Evolutionary conservation across 2,797 vertebrate species (phyloP).

Genomic region (Nannoperca obscura): DNA sequence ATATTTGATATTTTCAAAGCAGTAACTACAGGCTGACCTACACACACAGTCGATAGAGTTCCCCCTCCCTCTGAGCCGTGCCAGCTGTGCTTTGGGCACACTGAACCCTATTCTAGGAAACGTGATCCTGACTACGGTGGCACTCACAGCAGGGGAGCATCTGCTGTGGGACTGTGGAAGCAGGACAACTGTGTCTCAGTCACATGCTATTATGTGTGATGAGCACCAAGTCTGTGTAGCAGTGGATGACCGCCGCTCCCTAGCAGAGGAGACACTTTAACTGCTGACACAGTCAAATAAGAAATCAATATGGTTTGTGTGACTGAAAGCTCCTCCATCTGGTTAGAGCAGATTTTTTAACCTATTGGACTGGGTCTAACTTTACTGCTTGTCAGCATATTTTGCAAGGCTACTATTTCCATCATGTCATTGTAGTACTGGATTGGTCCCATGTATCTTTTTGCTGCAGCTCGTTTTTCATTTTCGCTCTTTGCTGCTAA

Average conservation of each 20-base stretch:
- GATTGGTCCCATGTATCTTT: slow-evolving; percentile 12
- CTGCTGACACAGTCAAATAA: slow-evolving; percentile 63
- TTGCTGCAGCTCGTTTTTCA: slow-evolving; percentile 19
- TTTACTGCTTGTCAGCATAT: slow-evolving; percentile 68
- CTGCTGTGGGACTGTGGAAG: slow-evolving; percentile 72
- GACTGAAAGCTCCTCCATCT: slow-evolving; percentile 48
- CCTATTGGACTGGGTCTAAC: slow-evolving; percentile 42
- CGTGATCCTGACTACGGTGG: slow-evolving; percentile 67
- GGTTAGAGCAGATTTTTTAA: slow-evolving; percentile 37
- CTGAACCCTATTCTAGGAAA: slow-evolving; percentile 70
- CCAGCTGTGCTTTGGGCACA: slow-evolving; percentile 77
- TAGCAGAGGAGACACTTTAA: slow-evolving; percentile 27
- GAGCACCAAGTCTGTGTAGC: slow-evolving; percentile 40
- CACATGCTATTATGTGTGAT: slow-evolving; percentile 73
- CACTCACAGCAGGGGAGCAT: slow-evolving; percentile 76
- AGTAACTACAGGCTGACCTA: slow-evolving; percentile 27
- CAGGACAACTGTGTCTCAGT: slow-evolving; percentile 75
- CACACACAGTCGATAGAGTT: slow-evolving; percentile 22
- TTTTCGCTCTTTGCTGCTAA: slow-evolving; percentile 15
- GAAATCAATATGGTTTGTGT: slow-evolving; percentile 56
- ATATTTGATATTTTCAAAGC: slow-evolving; percentile 56
- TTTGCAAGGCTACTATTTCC: slow-evolving; percentile 46
- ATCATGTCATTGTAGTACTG: slow-evolving; percentile 22
- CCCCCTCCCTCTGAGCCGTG: slow-evolving; percentile 24
- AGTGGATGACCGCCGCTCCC: slow-evolving; percentile 26